phyloP scores from a whole-genome alignment of 2,113 vertebrate species.

The Catharus fuscescens region DNA sequence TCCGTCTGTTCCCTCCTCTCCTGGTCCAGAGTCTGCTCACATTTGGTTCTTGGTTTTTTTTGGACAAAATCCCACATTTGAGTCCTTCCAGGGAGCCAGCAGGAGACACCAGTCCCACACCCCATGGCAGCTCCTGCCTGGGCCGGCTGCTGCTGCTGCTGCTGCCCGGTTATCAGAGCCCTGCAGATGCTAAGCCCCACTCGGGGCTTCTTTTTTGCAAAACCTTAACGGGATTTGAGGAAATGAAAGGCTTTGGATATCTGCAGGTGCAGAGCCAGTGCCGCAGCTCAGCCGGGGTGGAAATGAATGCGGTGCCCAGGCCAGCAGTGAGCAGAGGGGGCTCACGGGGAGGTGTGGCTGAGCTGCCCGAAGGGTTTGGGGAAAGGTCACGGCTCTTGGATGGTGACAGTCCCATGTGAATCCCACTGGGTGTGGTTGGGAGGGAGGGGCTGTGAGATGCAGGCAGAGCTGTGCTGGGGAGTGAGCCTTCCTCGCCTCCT shows the following conservation, averaged over 20 bases:
- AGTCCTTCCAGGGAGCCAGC: neutral
- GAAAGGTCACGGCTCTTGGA: neutral
- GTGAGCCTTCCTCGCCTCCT: neutral
- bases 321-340: neutral
- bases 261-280: slow-evolving; percentile 1
- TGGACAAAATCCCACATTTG: neutral
- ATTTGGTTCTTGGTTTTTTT: neutral
- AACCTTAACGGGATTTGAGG: slow-evolving; percentile 51
- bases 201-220: slow-evolving; percentile 39
- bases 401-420: rapidly evolving
- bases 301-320: rapidly evolving
- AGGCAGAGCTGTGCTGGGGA: neutral
- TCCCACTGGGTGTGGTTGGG: neutral
- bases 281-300: neutral
- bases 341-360: rapidly evolving
- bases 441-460: neutral
- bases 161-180: neutral
- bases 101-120: neutral
- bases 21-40: neutral
- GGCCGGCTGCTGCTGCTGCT: neutral
- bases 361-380: neutral
- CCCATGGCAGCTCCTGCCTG: neutral
- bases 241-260: slow-evolving; percentile 32
- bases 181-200: slow-evolving; percentile 44
- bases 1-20: neutral